A percentile compares a stretch with the other conserved stretches of the same genome.
phyloP scores from a whole-genome alignment of 2,797 vertebrate species.

The Eleutherodactylus coqui region DNA sequence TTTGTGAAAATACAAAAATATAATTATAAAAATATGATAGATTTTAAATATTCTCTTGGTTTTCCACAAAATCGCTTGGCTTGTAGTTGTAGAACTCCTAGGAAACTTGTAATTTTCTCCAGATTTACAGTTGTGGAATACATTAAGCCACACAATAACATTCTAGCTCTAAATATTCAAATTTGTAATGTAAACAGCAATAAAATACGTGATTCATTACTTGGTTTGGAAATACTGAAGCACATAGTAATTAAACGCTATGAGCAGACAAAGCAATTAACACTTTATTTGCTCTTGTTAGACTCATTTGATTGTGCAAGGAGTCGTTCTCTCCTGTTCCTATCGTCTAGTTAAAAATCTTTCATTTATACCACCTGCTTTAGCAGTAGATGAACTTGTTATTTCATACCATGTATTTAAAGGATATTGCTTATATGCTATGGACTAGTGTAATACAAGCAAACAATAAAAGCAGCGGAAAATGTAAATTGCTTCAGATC shows the following conservation, averaged over 20 bases:
- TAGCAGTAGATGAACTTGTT: neutral
- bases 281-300: slow-evolving; percentile 26
- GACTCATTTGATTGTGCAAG: neutral
- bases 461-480: neutral
- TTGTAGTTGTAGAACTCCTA: neutral
- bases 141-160: slow-evolving; percentile 46
- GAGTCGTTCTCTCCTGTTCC: neutral
- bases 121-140: slow-evolving; percentile 9
- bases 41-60: neutral
- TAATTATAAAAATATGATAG: neutral
- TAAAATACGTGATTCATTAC: neutral
- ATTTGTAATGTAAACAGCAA: slow-evolving; percentile 23
- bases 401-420: neutral
- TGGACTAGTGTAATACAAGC: neutral
- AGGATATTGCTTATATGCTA: neutral
- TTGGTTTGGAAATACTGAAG: slow-evolving; percentile 14
- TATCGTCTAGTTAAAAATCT: slow-evolving; percentile 26
- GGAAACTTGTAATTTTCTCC: neutral
- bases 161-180: slow-evolving; percentile 31
- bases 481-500: neutral
- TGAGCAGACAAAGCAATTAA: slow-evolving; percentile 31
- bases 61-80: neutral
- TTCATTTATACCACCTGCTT: slow-evolving; percentile 7
- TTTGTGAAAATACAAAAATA: neutral
- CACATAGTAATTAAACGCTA: slow-evolving; percentile 44